These are phyloP conservation scores for Myotis vivesi DNA, from an alignment of 2,797 vertebrate species.

Conservation along the genomic window DNA sequence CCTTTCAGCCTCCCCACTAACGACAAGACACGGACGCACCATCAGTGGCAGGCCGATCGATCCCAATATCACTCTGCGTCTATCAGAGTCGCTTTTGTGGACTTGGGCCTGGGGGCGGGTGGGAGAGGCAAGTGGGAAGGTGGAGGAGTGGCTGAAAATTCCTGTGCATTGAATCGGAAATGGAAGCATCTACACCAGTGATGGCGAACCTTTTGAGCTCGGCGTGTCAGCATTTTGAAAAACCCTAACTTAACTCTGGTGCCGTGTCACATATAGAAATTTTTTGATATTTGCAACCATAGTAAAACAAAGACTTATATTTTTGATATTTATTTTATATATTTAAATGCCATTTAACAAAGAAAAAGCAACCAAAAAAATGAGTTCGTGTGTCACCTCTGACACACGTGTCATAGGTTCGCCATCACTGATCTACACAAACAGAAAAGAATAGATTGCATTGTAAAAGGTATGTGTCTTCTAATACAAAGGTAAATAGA, in stretches of 20 bases:
- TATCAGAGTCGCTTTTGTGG: constrained; percentile 47
- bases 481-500: not conserved
- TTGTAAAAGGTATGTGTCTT: not conserved
- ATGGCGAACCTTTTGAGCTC: too few species aligned
- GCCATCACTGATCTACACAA: not conserved
- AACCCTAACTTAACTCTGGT: too few species aligned
- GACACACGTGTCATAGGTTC: too few species aligned
- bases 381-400: too few species aligned
- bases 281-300: too few species aligned
- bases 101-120: not conserved
- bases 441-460: not conserved
- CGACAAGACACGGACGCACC: constrained; percentile 5
- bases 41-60: constrained; percentile 80
- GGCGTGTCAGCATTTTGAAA: too few species aligned
- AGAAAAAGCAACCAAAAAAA: too few species aligned
- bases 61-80: constrained; percentile 77
- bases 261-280: too few species aligned
- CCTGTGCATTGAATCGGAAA: not conserved
- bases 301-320: too few species aligned
- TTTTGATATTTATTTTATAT: too few species aligned
- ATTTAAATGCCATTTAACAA: too few species aligned
- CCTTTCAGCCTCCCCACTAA: constrained; percentile 78
- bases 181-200: not conserved
- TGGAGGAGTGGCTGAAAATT: not conserved
- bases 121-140: not conserved